These are phyloP conservation scores for Atrichornis clamosus DNA, from an alignment of 2,113 vertebrate species.

Conservation along the genomic window DNA sequence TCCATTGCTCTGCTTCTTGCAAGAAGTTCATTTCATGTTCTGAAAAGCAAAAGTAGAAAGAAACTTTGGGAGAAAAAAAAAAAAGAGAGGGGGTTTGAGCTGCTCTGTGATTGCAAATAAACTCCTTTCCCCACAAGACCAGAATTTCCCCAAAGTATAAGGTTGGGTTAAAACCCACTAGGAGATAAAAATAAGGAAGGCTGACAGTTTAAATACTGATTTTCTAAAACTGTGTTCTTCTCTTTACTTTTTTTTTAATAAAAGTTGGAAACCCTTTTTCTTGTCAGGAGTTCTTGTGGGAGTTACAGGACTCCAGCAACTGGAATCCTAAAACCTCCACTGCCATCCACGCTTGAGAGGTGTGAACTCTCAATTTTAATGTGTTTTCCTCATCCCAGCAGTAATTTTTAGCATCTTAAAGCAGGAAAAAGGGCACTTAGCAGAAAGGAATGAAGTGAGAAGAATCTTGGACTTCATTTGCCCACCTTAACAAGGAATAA, in stretches of 20 bases:
- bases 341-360: not conserved
- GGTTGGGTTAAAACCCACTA: not conserved
- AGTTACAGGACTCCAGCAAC: not conserved
- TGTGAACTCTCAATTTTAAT: not conserved
- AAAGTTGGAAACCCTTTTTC: not conserved
- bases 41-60: not conserved
- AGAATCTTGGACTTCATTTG: not conserved
- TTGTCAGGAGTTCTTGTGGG: not conserved
- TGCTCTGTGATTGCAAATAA: not conserved
- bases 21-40: not conserved
- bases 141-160: not conserved
- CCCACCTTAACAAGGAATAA: not conserved
- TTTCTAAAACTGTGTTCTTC: not conserved
- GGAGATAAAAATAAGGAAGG: not conserved
- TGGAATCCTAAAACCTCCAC: not conserved
- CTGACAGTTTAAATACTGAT: not conserved
- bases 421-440: not conserved
- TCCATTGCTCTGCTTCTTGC: not conserved
- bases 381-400: not conserved
- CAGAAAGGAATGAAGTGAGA: not conserved
- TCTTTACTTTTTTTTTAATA: not conserved
- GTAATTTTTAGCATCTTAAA: slow-evolving; percentile 25
- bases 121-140: not conserved
- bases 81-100: not conserved
- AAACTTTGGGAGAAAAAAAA: not conserved